A percentile compares a stretch with the other conserved stretches of the same genome.
Evolutionary conservation across 2,113 vertebrate genomes (phyloP).

Genomic region (Hemicordylus capensis): DNA sequence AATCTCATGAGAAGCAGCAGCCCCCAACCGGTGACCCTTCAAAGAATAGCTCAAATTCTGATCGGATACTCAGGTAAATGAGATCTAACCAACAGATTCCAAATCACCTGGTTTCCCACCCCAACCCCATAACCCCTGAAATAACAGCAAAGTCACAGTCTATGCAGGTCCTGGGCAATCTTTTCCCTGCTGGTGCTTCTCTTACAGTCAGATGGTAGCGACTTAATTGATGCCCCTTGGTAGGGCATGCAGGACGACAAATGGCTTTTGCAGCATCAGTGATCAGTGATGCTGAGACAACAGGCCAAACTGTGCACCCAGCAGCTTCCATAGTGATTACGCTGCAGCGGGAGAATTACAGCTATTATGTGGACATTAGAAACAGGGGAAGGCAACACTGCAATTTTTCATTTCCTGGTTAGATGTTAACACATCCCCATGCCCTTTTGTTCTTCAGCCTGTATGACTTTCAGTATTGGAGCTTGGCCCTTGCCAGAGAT

Average conservation of each 20-base stretch:
- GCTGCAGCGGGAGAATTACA: constrained; percentile 39
- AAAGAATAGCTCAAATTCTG: constrained; percentile 90
- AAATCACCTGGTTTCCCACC: neutral
- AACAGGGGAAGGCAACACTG: constrained; percentile 10
- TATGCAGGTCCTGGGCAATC: neutral
- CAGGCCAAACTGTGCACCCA: constrained; percentile 42
- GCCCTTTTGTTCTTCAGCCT: constrained; percentile 10
- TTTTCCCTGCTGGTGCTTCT: constrained; percentile 48
- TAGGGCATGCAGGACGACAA: constrained; percentile 56
- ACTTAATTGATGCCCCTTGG: constrained; percentile 66
- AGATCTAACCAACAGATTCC: neutral
- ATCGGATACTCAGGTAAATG: constrained; percentile 90
- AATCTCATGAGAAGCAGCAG: constrained; percentile 93
- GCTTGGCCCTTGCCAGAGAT: neutral
- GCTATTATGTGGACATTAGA: constrained; percentile 61
- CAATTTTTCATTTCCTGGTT: constrained; percentile 18
- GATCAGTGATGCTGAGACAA: constrained; percentile 54
- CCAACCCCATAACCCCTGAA: neutral
- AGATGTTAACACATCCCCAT: neutral
- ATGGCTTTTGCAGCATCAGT: constrained; percentile 53
- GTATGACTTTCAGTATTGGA: neutral
- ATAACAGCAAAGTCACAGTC: neutral
- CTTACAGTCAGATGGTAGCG: constrained; percentile 51
- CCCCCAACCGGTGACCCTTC: constrained; percentile 84
- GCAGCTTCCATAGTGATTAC: constrained; percentile 51